Conservation (phyloP, 2,113 vertebrate species). For the Ariopsis seemanni region DNA sequence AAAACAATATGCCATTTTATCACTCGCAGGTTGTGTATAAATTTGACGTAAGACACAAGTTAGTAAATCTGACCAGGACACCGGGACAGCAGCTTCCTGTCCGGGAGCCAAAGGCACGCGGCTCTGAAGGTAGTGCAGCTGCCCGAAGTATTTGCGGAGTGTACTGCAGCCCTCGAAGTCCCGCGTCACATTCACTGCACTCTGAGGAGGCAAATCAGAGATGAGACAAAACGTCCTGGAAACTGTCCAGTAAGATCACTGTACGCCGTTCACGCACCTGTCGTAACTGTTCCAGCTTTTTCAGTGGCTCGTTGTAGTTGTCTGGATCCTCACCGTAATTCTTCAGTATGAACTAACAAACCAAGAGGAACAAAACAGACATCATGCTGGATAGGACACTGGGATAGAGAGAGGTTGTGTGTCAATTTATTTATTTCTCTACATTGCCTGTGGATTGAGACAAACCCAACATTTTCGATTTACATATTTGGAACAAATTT, state of each 20-base stretch:
- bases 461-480: not conserved
- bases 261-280: slow-evolving; percentile 73
- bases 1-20: not conserved
- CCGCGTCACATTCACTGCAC: slow-evolving; percentile 85
- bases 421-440: not conserved
- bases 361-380: not conserved
- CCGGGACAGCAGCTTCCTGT: slow-evolving; percentile 86
- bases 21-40: too few species aligned
- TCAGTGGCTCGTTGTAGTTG: slow-evolving; percentile 93
- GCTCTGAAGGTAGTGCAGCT: slow-evolving; percentile 96
- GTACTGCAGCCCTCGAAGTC: slow-evolving; percentile 98
- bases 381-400: not conserved
- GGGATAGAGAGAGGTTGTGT: too few species aligned
- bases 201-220: slow-evolving; percentile 54
- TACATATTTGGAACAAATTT: not conserved
- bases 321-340: slow-evolving; percentile 97
- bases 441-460: not conserved
- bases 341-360: slow-evolving; percentile 87
- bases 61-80: slow-evolving; percentile 82
- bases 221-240: not conserved
- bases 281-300: slow-evolving; percentile 89
- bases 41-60: not conserved
- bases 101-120: slow-evolving; percentile 87
- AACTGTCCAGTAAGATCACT: too few species aligned
- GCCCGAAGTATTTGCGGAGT: slow-evolving; percentile 92